Percentiles rank a stretch among this genome's conserved stretches.
These are phyloP conservation scores for Phataginus tricuspis DNA, from an alignment of 2,797 vertebrate species.

Conservation along the genomic window DNA sequence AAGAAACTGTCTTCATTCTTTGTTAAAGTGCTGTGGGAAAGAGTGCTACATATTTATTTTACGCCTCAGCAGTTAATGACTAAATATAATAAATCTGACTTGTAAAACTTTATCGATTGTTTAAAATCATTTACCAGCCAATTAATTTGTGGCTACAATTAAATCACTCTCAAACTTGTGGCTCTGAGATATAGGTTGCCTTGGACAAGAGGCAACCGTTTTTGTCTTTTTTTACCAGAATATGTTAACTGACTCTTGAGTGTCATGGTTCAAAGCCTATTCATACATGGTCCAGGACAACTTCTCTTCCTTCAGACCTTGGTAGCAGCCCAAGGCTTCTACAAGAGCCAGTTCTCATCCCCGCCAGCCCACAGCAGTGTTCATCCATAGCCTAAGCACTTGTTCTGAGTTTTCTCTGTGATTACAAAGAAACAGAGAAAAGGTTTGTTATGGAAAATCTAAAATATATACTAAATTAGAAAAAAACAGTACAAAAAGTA, in stretches of 20 bases:
- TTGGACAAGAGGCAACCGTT: not conserved
- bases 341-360: not conserved
- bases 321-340: not conserved
- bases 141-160: not conserved
- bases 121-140: not conserved
- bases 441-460: not conserved
- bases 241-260: not conserved
- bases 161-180: conserved; percentile 19
- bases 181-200: not conserved
- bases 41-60: conserved; percentile 40
- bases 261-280: not conserved
- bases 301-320: not conserved
- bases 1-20: conserved; percentile 24
- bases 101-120: not conserved
- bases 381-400: not conserved
- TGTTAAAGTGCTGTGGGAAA: not conserved
- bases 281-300: not conserved
- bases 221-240: not conserved
- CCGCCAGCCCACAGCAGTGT: not conserved
- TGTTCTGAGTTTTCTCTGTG: not conserved
- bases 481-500: not conserved
- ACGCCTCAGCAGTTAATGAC: conserved; percentile 18
- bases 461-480: not conserved
- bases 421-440: not conserved
- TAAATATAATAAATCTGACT: not conserved